phyloP scores from a whole-genome alignment of 37 sponge, comb jelly and placozoan genomes.

The Geodia barretti region DNA sequence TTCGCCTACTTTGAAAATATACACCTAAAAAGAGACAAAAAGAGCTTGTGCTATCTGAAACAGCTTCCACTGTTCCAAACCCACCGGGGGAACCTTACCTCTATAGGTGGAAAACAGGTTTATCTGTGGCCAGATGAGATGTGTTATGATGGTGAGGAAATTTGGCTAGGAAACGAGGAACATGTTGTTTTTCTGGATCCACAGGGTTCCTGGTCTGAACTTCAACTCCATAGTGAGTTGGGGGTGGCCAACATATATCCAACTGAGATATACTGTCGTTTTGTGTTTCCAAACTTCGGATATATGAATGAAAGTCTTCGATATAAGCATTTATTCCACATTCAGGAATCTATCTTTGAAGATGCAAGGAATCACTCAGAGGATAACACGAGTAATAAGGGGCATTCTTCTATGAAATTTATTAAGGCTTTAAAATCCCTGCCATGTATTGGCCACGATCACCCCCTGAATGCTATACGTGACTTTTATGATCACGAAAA shows the following conservation, averaged over 20 bases:
- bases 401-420: background rate
- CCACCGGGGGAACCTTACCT: conserved; percentile 9
- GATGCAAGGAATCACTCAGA: background rate
- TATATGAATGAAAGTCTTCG: conserved; percentile 32
- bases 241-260: conserved; percentile 4
- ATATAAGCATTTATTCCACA: conserved; percentile 38
- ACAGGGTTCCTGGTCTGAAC: conserved; percentile 22
- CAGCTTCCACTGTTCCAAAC: conserved; percentile 48
- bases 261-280: conserved; percentile 24
- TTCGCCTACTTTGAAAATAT: conserved; percentile 28
- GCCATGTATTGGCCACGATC: conserved; percentile 29
- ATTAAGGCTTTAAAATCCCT: background rate
- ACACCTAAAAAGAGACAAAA: background rate
- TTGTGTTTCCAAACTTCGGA: conserved; percentile 43
- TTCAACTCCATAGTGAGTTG: background rate
- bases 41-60: background rate
- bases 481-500: conserved; percentile 24
- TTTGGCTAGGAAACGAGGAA: conserved; percentile 9
- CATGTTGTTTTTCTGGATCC: conserved; percentile 29
- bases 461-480: conserved; percentile 13
- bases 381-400: background rate
- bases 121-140: conserved; percentile 31
- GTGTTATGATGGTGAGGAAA: conserved; percentile 11
- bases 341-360: conserved; percentile 20
- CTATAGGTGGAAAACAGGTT: conserved; percentile 12